Evolutionary conservation across 2,113 vertebrate genomes (phyloP), one percentile per base, ranked within the genome.

Genomic region (Atherinomorus stipes): DNA sequence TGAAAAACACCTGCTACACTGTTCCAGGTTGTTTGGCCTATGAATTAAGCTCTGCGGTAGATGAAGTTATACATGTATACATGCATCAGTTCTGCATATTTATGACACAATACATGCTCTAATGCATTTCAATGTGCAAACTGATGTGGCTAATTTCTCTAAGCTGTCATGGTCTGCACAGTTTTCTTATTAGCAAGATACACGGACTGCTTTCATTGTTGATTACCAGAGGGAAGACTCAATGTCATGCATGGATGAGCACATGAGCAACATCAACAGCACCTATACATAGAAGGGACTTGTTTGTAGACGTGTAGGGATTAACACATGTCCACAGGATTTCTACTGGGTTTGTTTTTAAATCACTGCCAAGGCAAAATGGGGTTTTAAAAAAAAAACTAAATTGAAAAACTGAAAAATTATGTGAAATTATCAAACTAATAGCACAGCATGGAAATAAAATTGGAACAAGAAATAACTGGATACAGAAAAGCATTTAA

Each of bases 1-100:
- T 66, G 62, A 63, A 71, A 83, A 77, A 31, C 74, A 78, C 76
- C 83, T 76, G 80, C 56, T 45, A 62, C 37, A 67, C 25, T 64
- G 49, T 3, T 18, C n/a, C 40, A 6, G 73, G 21, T 58, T 59
- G n/a, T 37, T 54, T 51, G 38, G 31, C 68, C 34, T 37, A 26
- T 7, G 8, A 58, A 47, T 76, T 76, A 45, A 47, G 61, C 49
- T 47, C 31, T 38, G 7, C 25, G 49, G 38, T 70, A 47, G 22
- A 47, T 64, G 18, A 74, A 65, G 31, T 9, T 47, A 7, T 47
- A 19, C 5, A 2, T 47, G 19, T 8, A 15, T 13, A n/a, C 18
- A 9, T n/a, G 44, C 18, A 47, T 47, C 6, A n/a, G 19, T 3
- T 7, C 5, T 44, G 7, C 9, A 19, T 69, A n/a, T 49, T 13